A percentile compares a stretch with the other conserved stretches of the same genome.
These are phyloP conservation scores for Philopotamus ludificatus DNA, from an alignment of 1,140 invertebrate genomes.

Conservation along the genomic window DNA sequence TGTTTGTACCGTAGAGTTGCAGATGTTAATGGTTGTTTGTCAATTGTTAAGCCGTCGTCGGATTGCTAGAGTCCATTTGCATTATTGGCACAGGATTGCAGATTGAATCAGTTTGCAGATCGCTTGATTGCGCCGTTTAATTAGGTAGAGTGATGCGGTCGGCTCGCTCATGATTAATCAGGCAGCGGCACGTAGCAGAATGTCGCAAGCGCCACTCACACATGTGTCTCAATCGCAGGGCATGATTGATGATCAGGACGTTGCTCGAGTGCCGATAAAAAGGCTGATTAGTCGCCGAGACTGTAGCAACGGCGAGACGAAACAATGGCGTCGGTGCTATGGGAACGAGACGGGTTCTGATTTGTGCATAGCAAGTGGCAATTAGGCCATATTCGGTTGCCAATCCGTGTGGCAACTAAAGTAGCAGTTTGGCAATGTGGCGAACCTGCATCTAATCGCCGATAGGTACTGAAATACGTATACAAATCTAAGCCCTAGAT, in stretches of 20 bases:
- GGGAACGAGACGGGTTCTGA: neutral
- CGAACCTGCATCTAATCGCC: neutral
- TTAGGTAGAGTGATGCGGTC: no score
- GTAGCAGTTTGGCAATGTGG: neutral
- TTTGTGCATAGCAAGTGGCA: neutral
- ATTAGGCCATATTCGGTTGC: neutral
- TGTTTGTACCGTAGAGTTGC: no score
- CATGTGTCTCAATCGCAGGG: neutral
- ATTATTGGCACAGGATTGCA: no score
- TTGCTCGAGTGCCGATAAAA: neutral
- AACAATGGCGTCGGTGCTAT: neutral
- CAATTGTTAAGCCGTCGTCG: no score
- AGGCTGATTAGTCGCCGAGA: neutral
- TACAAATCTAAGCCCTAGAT: no score
- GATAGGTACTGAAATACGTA: no score
- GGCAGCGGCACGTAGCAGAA: neutral
- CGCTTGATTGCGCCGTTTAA: no score
- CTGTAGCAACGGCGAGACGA: neutral
- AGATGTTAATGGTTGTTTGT: no score
- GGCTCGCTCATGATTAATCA: neutral
- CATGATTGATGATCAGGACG: neutral
- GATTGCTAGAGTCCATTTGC: no score
- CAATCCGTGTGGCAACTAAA: neutral
- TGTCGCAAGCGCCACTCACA: neutral
- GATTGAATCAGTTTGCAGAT: no score